A percentile compares a stretch with the other conserved stretches of the same genome.
Conservation (phyloP, 1,140 invertebrate genomes). For the Heliconius hermathena region DNA sequence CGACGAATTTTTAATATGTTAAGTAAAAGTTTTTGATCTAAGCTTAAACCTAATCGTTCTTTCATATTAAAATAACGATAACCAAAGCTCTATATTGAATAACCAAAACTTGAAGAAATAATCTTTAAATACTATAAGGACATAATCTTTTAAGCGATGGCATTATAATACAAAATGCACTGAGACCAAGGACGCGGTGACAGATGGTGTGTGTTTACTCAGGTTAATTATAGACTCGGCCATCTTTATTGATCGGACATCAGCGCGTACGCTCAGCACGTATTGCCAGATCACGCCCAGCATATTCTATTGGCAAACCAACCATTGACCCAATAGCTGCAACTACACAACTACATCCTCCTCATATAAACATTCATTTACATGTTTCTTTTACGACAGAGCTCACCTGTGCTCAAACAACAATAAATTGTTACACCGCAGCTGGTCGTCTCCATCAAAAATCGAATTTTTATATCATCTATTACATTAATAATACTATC, state of each 20-base stretch:
- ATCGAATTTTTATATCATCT: constrained; percentile 71
- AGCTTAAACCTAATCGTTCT: constrained; percentile 51
- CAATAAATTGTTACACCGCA: constrained; percentile 65
- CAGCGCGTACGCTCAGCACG: constrained; percentile 46
- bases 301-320: constrained; percentile 52
- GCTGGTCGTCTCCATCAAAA: constrained; percentile 69
- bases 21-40: constrained; percentile 62
- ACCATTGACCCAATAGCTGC: constrained; percentile 57
- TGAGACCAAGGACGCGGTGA: constrained; percentile 59
- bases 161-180: constrained; percentile 43
- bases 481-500: constrained; percentile 70
- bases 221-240: constrained; percentile 62
- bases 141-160: constrained; percentile 39
- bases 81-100: constrained; percentile 59
- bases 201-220: constrained; percentile 56
- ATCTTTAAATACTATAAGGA: constrained; percentile 39
- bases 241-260: constrained; percentile 68
- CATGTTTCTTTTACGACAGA: constrained; percentile 50
- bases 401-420: constrained; percentile 51
- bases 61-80: constrained; percentile 50
- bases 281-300: constrained; percentile 57
- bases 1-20: constrained; percentile 51
- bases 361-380: constrained; percentile 43
- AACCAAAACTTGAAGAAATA: constrained; percentile 43
- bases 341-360: constrained; percentile 49